A percentile compares a stretch with the other conserved stretches of the same genome.
phyloP scores from a whole-genome alignment of 2,888 invertebrate species.

The Hirtodrosophila duncani region DNA sequence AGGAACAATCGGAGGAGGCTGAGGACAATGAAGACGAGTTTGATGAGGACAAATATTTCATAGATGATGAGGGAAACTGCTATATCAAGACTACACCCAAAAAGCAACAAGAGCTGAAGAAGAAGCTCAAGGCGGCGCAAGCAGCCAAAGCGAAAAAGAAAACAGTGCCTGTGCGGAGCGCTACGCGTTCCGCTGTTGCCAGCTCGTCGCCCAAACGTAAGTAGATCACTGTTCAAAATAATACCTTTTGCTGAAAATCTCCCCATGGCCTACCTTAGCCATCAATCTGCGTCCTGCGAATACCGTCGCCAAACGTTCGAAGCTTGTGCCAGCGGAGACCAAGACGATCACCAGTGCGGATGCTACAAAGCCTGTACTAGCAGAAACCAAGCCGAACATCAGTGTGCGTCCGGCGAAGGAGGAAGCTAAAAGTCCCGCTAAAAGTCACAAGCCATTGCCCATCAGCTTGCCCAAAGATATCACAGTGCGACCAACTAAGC shows the following conservation, averaged over 20 bases:
- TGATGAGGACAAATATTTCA: constrained; percentile 85
- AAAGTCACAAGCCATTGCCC: not conserved
- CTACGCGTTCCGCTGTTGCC: constrained; percentile 11
- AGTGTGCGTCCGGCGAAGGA: constrained; percentile 21
- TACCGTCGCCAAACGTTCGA: constrained; percentile 23
- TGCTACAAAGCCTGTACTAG: not conserved
- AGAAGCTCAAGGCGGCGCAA: constrained; percentile 28
- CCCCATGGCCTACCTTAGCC: constrained; percentile 11
- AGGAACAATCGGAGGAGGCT: constrained; percentile 54
- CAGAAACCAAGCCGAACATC: constrained; percentile 8
- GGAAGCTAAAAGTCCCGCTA: not conserved
- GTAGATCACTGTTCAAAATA: too few relatives aligned
- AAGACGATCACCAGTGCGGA: constrained; percentile 15
- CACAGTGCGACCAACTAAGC: not conserved
- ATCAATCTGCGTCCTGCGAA: constrained; percentile 55
- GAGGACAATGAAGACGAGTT: constrained; percentile 47
- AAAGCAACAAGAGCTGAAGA: constrained; percentile 36
- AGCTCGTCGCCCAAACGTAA: constrained; percentile 31
- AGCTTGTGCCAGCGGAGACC: not conserved
- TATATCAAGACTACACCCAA: constrained; percentile 87
- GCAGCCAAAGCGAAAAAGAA: not conserved
- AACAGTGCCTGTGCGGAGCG: constrained; percentile 18
- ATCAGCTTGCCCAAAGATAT: not conserved
- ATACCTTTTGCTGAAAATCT: too few relatives aligned
- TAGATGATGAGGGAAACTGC: constrained; percentile 87